These are phyloP conservation scores for Oryzias curvinotus DNA, from an alignment of 2,113 vertebrate species.

Conservation along the genomic window DNA sequence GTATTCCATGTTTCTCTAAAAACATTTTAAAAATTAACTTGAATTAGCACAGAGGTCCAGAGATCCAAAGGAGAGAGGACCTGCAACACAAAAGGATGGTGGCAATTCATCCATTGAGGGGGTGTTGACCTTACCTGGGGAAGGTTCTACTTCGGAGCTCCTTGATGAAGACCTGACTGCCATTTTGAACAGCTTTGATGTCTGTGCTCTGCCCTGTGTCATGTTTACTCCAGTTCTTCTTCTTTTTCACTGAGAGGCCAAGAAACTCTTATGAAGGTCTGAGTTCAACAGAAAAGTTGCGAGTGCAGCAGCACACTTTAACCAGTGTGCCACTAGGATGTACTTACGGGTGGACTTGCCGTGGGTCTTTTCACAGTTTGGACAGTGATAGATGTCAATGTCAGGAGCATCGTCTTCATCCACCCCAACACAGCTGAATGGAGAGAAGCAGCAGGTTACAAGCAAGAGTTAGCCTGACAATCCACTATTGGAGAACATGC, in stretches of 20 bases:
- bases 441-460: neutral
- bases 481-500: neutral
- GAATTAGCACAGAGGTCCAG: too few relatives aligned
- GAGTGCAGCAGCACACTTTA: neutral
- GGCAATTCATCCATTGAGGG: too few relatives aligned
- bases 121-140: constrained; percentile 81
- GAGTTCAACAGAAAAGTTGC: neutral
- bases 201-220: constrained; percentile 89
- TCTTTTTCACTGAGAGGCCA: constrained; percentile 91
- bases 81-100: too few relatives aligned
- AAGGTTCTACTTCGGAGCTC: constrained; percentile 94
- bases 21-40: too few relatives aligned
- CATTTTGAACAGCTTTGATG: constrained; percentile 92
- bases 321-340: too few relatives aligned
- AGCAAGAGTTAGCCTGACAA: neutral
- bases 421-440: constrained; percentile 91
- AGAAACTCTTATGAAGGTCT: neutral
- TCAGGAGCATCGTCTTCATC: constrained; percentile 97
- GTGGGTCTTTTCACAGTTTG: constrained; percentile 95
- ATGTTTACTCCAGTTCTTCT: constrained; percentile 94
- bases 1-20: too few relatives aligned
- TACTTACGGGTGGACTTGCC: constrained; percentile 94
- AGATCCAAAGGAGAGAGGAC: too few relatives aligned
- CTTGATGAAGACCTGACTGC: constrained; percentile 97
- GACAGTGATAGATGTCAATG: constrained; percentile 97